Conservation (phyloP, 2,888 invertebrate genomes). For the Ophion ventricosus region DNA sequence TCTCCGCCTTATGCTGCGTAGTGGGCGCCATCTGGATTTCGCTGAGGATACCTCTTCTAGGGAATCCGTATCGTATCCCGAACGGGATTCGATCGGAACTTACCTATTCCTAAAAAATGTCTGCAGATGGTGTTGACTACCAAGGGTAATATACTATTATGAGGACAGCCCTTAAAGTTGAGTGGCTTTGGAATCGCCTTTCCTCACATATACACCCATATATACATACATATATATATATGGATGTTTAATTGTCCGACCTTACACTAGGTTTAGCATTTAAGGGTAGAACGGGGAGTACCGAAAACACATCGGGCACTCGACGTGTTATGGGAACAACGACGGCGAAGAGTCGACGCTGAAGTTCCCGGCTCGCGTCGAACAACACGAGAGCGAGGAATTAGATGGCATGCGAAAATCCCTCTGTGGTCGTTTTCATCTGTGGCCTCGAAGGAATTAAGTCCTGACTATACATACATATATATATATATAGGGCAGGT, state of each 20-base stretch:
- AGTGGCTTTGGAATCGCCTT: background rate
- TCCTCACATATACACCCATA: too few relatives aligned
- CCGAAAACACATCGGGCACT: conserved; percentile 23
- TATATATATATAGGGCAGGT: background rate
- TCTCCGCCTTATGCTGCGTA: too few relatives aligned
- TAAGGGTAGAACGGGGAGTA: conserved; percentile 3
- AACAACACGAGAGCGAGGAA: conserved; percentile 66
- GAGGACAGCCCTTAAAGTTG: background rate
- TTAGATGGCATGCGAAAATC: conserved; percentile 70
- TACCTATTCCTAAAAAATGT: too few relatives aligned
- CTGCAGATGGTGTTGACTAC: too few relatives aligned
- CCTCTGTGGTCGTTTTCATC: conserved; percentile 65
- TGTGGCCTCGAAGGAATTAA: conserved; percentile 63
- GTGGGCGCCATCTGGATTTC: too few relatives aligned
- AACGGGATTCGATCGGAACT: too few relatives aligned
- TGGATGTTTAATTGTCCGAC: conserved; percentile 56
- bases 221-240: background rate
- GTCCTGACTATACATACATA: background rate
- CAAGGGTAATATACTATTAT: background rate
- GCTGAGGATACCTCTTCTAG: too few relatives aligned
- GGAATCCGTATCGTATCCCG: too few relatives aligned
- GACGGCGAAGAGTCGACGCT: conserved; percentile 39
- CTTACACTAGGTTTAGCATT: conserved; percentile 24
- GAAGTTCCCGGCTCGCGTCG: conserved; percentile 3
- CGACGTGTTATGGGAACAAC: conserved; percentile 16